Percentiles rank a stretch among this genome's conserved stretches.
Conservation (phyloP, 2,888 invertebrate genomes). For the Panopea generosa region DNA sequence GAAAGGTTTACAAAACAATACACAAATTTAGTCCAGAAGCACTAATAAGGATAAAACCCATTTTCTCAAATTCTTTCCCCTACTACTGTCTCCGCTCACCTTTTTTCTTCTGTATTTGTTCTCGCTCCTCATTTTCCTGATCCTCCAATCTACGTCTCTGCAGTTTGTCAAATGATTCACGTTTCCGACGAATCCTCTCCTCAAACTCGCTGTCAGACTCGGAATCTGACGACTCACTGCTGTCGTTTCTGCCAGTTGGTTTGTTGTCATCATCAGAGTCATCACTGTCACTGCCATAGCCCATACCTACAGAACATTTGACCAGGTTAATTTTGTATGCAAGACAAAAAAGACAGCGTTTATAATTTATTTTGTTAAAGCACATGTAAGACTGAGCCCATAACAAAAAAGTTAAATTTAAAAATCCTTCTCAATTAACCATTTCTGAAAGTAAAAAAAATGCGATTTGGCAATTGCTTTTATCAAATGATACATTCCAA, state of each 20-base stretch:
- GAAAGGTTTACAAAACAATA: too few species aligned
- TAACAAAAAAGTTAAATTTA: too few species aligned
- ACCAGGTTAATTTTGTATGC: background rate
- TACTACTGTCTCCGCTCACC: slow-evolving; percentile 19
- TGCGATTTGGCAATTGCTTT: too few species aligned
- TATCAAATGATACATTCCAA: too few species aligned
- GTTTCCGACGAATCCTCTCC: slow-evolving; percentile 71
- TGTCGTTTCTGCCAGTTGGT: slow-evolving; percentile 21
- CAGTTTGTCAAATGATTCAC: slow-evolving; percentile 67
- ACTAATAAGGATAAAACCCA: too few species aligned
- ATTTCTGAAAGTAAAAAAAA: too few species aligned
- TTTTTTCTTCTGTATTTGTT: slow-evolving; percentile 46
- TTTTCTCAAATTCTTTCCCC: too few species aligned
- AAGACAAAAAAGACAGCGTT: too few species aligned
- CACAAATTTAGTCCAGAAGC: too few species aligned
- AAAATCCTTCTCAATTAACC: too few species aligned
- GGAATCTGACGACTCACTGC: slow-evolving; percentile 22
- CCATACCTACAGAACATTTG: slow-evolving; percentile 69
- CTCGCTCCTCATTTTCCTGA: slow-evolving; percentile 49
- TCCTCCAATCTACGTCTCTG: slow-evolving; percentile 59
- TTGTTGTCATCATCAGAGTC: slow-evolving; percentile 43
- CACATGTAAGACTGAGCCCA: too few species aligned
- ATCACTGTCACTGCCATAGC: slow-evolving; percentile 77
- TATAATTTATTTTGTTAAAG: too few species aligned
- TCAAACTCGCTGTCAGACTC: slow-evolving; percentile 72